Conservation (phyloP, 2,797 vertebrate genomes). For the Anas capensis region DNA sequence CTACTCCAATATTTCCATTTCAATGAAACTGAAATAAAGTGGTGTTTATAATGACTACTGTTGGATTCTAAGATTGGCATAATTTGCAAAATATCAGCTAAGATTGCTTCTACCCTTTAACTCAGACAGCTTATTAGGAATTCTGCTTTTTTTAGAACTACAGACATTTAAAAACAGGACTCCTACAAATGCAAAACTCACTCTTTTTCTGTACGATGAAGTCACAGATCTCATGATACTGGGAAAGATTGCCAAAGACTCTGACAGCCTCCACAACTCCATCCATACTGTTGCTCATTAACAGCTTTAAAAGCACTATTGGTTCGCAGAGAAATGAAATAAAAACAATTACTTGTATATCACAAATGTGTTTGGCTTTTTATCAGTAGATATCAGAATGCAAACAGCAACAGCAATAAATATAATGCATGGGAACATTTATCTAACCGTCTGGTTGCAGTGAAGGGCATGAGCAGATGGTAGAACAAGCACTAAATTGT, state of each 20-base stretch:
- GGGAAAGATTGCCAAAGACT: constrained; percentile 94
- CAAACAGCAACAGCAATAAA: neutral
- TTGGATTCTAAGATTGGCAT: neutral
- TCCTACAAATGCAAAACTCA: constrained; percentile 69
- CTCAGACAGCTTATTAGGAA: constrained; percentile 19
- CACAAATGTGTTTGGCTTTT: neutral
- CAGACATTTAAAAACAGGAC: neutral
- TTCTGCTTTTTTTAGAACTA: neutral
- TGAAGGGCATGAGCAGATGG: neutral
- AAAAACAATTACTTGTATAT: constrained; percentile 1
- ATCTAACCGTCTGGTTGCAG: neutral
- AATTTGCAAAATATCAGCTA: neutral
- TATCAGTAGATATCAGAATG: neutral
- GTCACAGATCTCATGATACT: constrained; percentile 85
- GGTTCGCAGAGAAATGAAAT: constrained; percentile 52
- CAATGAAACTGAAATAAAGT: neutral
- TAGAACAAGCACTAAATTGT: neutral
- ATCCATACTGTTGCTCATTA: constrained; percentile 88
- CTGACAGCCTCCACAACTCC: constrained; percentile 90
- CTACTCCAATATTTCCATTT: neutral
- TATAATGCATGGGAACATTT: neutral
- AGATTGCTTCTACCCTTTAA: constrained; percentile 29
- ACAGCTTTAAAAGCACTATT: constrained; percentile 89
- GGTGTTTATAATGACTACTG: neutral
- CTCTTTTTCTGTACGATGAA: constrained; percentile 90